Base-by-base conservation (phyloP, 2,888 invertebrate genomes). In the Cremastinae sp. region DNA sequence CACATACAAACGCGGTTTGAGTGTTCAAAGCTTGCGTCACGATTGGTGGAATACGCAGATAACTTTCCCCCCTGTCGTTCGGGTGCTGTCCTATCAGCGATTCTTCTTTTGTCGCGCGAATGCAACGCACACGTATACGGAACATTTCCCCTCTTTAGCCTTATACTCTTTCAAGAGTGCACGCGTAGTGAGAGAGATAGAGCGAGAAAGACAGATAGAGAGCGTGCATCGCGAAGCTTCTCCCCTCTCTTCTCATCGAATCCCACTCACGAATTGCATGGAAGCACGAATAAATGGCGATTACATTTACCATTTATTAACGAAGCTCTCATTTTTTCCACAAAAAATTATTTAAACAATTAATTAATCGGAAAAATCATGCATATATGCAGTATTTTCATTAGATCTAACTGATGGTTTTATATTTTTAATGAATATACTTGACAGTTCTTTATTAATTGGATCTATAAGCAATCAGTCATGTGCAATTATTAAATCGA, bases 71-170 rank as follows among this genome's bases (percentile, higher is more conserved):
- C 70, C 77, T 74, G 49, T 64, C 54, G 68, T 49, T 71, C 43
- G 45, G 47, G 58, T 74, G 75, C 65, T 79, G 79, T 51, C 83
- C 83, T 81, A 82, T 81, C 81, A 79, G 74, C 78, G 78, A 75
- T 81, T 82, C 78, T 78, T 76, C 80, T 28, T 64, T 61, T 53
- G 47, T 64, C 41, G 62, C 16, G 62, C 64, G 74, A 68, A 75
- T 78, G 76, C 79, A 79, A 75, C 41, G 76, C 76, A 38, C 38
- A 49, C n/a, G n/a, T 54, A 4, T 45, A 38, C 49, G 58, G 43
- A 49, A 47, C 38, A 7, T 62, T 66, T 47, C 75, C 74, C 71
- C 43, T 58, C 45, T 22, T 65, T 36, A 28, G 34, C 3, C 45
- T 56, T 56, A 56, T 45, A 54, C 54, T 45, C 66, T 2, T 2